A percentile compares a stretch with the other conserved stretches of the same genome.
Conservation (phyloP, 2,797 vertebrate genomes). For the Antennarius maculatus region DNA sequence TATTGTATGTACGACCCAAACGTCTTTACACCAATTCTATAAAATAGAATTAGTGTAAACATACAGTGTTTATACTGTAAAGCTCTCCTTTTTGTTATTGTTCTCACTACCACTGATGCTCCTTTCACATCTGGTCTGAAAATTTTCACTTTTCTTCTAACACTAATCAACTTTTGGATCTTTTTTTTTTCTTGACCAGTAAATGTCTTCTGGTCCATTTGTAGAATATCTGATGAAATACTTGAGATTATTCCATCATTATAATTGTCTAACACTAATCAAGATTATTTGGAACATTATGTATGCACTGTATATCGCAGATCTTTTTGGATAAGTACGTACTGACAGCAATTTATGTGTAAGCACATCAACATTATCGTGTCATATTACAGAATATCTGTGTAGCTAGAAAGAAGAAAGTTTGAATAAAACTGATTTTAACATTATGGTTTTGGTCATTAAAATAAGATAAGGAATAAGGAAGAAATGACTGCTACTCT, state of each 20-base stretch:
- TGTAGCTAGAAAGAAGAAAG: slow-evolving; percentile 42
- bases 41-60: slow-evolving; percentile 52
- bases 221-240: slow-evolving; percentile 36
- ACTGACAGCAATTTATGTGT: slow-evolving; percentile 63
- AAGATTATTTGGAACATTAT: slow-evolving; percentile 65
- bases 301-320: slow-evolving; percentile 48
- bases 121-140: slow-evolving; percentile 12
- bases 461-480: background rate
- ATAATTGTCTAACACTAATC: slow-evolving; percentile 57
- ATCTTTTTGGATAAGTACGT: slow-evolving; percentile 46
- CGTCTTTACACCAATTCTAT: slow-evolving; percentile 47
- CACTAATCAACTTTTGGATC: background rate
- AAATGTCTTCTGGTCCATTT: slow-evolving; percentile 30
- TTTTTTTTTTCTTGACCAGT: background rate
- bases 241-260: slow-evolving; percentile 39
- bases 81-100: slow-evolving; percentile 4
- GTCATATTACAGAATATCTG: slow-evolving; percentile 65
- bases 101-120: slow-evolving; percentile 33
- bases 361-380: slow-evolving; percentile 59
- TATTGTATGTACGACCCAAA: slow-evolving; percentile 11
- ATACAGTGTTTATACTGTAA: slow-evolving; percentile 45
- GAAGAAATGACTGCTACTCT: background rate
- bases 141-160: slow-evolving; percentile 2
- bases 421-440: slow-evolving; percentile 69
- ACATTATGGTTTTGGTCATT: slow-evolving; percentile 30